Evolutionary conservation across 1,140 invertebrate genomes (phyloP).

Genomic region (Paramacrobiotus metropolitanus): DNA sequence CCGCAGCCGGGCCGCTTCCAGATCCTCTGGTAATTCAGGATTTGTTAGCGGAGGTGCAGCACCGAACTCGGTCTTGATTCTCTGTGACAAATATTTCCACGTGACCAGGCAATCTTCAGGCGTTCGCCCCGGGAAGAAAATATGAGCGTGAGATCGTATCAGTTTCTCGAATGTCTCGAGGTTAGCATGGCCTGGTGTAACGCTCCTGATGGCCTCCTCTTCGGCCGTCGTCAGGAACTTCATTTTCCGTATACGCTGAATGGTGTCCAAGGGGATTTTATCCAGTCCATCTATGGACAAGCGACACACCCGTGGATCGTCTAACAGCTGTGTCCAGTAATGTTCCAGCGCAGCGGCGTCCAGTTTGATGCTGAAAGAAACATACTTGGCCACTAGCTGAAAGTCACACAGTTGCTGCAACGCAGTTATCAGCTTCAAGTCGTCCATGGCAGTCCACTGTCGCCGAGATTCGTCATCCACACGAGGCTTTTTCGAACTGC

Average conservation of each 20-base stretch:
- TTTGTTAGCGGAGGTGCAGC: neutral
- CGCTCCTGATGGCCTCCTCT: neutral
- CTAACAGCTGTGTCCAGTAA: neutral
- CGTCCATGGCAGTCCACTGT: neutral
- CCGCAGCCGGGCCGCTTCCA: neutral
- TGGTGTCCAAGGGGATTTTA: neutral
- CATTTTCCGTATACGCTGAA: neutral
- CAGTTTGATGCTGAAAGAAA: neutral
- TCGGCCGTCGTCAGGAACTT: neutral
- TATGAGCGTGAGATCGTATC: neutral
- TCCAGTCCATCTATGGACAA: neutral
- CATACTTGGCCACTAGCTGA: neutral
- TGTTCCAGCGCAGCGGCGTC: neutral
- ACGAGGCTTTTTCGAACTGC: too few species aligned
- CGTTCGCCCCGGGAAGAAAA: neutral
- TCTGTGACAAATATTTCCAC: neutral
- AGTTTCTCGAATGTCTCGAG: neutral
- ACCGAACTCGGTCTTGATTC: neutral
- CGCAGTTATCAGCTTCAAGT: neutral
- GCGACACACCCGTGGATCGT: neutral
- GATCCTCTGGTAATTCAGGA: neutral
- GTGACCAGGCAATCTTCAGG: neutral
- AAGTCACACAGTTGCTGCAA: slow-evolving; percentile 1
- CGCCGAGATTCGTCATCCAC: too few species aligned
- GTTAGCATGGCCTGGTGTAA: neutral